Conservation (phyloP, 2,113 vertebrate genomes). For the Triplophysa tibetana region DNA sequence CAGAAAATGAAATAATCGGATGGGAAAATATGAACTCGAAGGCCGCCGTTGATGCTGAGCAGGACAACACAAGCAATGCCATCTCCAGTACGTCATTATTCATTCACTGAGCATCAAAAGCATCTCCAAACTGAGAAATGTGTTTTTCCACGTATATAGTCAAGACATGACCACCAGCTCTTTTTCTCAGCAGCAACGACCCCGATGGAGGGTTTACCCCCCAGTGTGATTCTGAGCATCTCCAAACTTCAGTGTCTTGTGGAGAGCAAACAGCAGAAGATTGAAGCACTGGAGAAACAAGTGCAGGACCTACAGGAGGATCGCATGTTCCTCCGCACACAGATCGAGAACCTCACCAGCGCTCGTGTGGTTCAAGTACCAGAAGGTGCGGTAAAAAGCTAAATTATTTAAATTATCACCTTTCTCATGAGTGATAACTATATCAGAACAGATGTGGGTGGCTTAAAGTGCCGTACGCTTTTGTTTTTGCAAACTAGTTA, state of each 20-base stretch:
- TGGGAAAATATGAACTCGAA: slow-evolving; percentile 65
- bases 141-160: background rate
- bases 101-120: background rate
- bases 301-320: slow-evolving; percentile 77
- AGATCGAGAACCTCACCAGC: slow-evolving; percentile 74
- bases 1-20: slow-evolving; percentile 65
- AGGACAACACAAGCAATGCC: slow-evolving; percentile 71
- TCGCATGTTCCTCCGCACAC: slow-evolving; percentile 72
- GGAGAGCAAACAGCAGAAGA: slow-evolving; percentile 73
- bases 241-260: slow-evolving; percentile 74
- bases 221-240: slow-evolving; percentile 70
- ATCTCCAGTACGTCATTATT: slow-evolving; percentile 62
- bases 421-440: background rate
- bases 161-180: background rate
- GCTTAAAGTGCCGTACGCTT: no score
- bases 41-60: slow-evolving; percentile 59
- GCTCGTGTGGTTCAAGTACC: slow-evolving; percentile 34
- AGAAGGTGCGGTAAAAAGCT: slow-evolving; percentile 56
- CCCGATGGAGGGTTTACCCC: slow-evolving; percentile 59
- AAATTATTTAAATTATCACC: background rate
- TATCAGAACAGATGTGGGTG: background rate
- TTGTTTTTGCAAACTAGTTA: no score
- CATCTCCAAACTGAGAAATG: no score
- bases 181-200: slow-evolving; percentile 50
- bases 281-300: slow-evolving; percentile 67